Evolutionary conservation across 1,140 invertebrate genomes (phyloP).

Genomic region (Cydia pomonella): DNA sequence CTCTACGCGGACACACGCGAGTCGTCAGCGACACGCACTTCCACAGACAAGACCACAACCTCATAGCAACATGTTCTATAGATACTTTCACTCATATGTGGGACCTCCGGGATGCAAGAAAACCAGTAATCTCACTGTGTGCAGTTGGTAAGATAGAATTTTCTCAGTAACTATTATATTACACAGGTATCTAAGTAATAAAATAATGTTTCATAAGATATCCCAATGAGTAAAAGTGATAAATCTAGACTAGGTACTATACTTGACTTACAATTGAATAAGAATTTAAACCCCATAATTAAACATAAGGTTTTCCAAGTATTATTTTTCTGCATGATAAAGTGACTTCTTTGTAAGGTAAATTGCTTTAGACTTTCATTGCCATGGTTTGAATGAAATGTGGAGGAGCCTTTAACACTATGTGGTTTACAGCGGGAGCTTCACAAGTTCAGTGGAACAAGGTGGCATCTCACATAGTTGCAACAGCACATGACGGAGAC

Average conservation of each 20-base stretch:
- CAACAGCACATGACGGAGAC: constrained; percentile 97
- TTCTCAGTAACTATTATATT: background rate
- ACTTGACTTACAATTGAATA: too few species aligned
- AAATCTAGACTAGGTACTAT: too few species aligned
- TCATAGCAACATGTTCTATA: constrained; percentile 95
- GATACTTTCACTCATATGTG: constrained; percentile 97
- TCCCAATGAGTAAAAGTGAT: too few species aligned
- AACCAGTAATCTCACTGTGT: constrained; percentile 90
- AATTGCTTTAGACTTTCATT: background rate
- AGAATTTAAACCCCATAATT: too few species aligned
- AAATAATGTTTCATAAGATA: too few species aligned
- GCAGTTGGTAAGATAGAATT: constrained; percentile 61
- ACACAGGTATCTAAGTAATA: background rate
- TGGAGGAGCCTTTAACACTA: constrained; percentile 26
- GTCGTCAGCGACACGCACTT: constrained; percentile 96
- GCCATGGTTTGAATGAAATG: background rate
- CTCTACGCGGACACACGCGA: constrained; percentile 92
- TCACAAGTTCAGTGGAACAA: constrained; percentile 97
- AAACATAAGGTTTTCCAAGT: too few species aligned
- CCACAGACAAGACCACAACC: constrained; percentile 93
- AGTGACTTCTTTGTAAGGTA: background rate
- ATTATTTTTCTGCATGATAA: background rate
- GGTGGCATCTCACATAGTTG: constrained; percentile 90
- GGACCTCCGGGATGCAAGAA: constrained; percentile 93
- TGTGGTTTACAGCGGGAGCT: constrained; percentile 87